phyloP scores from a whole-genome alignment of 2,113 vertebrate species.

The Pseudopipra pipra region DNA sequence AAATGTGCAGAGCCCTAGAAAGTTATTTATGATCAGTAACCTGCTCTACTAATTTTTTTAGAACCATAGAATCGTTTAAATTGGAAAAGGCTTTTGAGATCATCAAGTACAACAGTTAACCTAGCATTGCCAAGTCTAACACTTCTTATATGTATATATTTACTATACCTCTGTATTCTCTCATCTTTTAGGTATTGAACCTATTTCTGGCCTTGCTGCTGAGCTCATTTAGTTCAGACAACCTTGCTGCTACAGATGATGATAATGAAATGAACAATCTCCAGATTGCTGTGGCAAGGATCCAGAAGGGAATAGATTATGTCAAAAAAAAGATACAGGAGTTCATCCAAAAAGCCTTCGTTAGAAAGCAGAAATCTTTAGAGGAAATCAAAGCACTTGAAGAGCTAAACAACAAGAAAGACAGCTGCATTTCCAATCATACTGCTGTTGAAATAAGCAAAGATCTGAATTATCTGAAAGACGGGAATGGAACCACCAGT shows the following conservation, averaged over 20 bases:
- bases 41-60: not conserved
- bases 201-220: slow-evolving; percentile 95
- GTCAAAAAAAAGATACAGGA: slow-evolving; percentile 78
- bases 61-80: not conserved
- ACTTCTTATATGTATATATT: not conserved
- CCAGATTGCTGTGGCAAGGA: slow-evolving; percentile 89
- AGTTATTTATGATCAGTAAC: not conserved
- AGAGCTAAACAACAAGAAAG: slow-evolving; percentile 85
- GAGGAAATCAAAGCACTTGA: slow-evolving; percentile 84
- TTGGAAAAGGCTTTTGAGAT: not conserved
- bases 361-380: slow-evolving; percentile 75
- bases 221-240: slow-evolving; percentile 98
- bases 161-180: not conserved
- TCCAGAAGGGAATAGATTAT: slow-evolving; percentile 83
- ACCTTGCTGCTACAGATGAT: slow-evolving; percentile 85
- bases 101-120: not conserved
- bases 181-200: slow-evolving; percentile 87
- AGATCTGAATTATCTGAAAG: slow-evolving; percentile 82
- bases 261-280: slow-evolving; percentile 94
- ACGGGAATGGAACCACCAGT: slow-evolving; percentile 88
- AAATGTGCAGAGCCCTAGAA: not conserved
- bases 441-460: slow-evolving; percentile 86
- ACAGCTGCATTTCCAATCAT: slow-evolving; percentile 87
- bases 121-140: not conserved
- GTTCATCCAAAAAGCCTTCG: slow-evolving; percentile 77